phyloP scores from a whole-genome alignment of 2,113 vertebrate genomes.

The Capreolus pygargus region DNA sequence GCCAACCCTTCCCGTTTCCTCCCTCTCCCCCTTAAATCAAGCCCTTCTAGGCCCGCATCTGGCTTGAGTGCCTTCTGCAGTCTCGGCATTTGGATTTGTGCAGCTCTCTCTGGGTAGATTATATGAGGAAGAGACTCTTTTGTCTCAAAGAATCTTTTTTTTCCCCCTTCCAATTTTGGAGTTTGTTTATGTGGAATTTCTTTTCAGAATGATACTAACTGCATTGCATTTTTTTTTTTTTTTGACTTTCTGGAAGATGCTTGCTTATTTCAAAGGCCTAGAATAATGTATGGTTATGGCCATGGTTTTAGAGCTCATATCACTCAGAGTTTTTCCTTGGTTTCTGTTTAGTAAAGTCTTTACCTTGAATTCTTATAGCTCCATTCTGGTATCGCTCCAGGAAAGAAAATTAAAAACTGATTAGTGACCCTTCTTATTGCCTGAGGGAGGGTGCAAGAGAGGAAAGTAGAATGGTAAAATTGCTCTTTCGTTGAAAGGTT shows the following conservation, averaged over 20 bases:
- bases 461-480: conserved; percentile 29
- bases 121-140: neutral
- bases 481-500: conserved; percentile 27
- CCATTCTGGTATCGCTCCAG: neutral
- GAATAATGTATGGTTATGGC: neutral
- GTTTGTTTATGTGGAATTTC: neutral
- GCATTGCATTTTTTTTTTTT: neutral
- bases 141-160: neutral
- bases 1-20: neutral
- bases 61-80: neutral
- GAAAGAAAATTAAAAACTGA: conserved; percentile 60
- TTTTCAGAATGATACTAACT: neutral
- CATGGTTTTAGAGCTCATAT: neutral
- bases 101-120: neutral
- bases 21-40: neutral
- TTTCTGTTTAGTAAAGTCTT: neutral
- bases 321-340: neutral
- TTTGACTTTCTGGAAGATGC: neutral
- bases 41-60: neutral
- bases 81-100: neutral
- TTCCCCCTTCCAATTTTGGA: neutral
- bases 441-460: neutral
- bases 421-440: conserved; percentile 36
- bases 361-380: neutral
- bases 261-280: conserved; percentile 7